Base-by-base conservation (phyloP, 2,888 invertebrate species). In the Blomia tropicalis region DNA sequence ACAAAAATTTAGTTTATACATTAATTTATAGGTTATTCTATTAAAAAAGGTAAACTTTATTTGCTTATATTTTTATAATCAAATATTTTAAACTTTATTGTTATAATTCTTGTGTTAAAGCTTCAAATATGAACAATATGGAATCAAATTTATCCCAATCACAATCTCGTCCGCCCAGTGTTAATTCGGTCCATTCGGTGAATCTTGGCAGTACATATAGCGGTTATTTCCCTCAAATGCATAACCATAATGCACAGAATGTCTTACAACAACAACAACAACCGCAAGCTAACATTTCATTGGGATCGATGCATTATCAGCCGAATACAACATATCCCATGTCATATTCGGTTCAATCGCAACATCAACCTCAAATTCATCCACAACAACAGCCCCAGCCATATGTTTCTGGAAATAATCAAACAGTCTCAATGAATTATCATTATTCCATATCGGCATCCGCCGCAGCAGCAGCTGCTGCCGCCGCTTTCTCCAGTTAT, bases 131-230 rank as follows among this genome's bases (percentile, higher is more conserved):
- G n/a, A n/a, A n/a, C n/a, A n/a, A n/a, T n/a, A 36, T 36, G 36
- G 36, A 36, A 36, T 36, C 36, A 36, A 36, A 36, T 36, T 17
- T 17, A 11, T 36, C 36, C 7, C 51, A 47, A 11, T 36, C 36
- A 36, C 51, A 47, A 11, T 56, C 56, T n/a, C 2, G 56, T 3
- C 56, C 56, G 14, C 56, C 56, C 11, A 56, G 56, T 31, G 41
- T 41, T 14, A n/a, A n/a, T n/a, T n/a, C n/a, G n/a, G 47, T 47
- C 22, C 30, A 56, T 56, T 56, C 56, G 7, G 56, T 56, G 29
- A 31, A 56, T 11, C 56, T 56, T 22, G 56, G 56, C 29, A 56
- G 56, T 36, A 31, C 29, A 14, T 56, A 56, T 25, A 56, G 56
- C 29, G 56, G 56, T 32, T 56, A 25, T 11, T 56, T 27, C 29